phyloP scores from a whole-genome alignment of 2,888 invertebrate genomes.

The Octonoba sinensis region DNA sequence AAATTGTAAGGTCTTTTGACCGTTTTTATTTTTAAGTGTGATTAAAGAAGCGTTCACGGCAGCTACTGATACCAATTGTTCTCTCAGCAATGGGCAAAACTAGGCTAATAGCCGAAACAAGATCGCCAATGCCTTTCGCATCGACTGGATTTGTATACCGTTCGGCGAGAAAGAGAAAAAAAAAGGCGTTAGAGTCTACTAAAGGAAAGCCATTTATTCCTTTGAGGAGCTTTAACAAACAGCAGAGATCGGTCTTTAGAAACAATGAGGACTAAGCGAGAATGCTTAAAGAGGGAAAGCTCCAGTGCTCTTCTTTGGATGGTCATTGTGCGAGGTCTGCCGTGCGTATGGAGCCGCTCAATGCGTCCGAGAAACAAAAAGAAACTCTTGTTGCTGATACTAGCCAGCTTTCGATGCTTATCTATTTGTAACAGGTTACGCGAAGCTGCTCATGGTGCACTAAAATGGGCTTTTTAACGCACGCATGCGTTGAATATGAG shows the following conservation, averaged over 20 bases:
- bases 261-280: slow-evolving; percentile 21
- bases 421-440: slow-evolving; percentile 60
- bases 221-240: background rate
- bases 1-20: too few relatives aligned
- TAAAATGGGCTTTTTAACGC: slow-evolving; percentile 56
- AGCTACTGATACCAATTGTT: slow-evolving; percentile 30
- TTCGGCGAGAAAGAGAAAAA: background rate
- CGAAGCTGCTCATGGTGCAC: slow-evolving; percentile 48
- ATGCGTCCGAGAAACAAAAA: slow-evolving; percentile 28
- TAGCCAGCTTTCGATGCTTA: slow-evolving; percentile 46
- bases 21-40: too few relatives aligned
- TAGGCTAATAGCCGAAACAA: slow-evolving; percentile 44
- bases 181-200: slow-evolving; percentile 30
- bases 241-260: slow-evolving; percentile 8
- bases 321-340: slow-evolving; percentile 31
- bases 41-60: background rate
- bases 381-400: slow-evolving; percentile 44
- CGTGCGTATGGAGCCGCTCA: slow-evolving; percentile 28
- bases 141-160: slow-evolving; percentile 36
- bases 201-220: slow-evolving; percentile 34
- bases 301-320: slow-evolving; percentile 37
- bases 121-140: slow-evolving; percentile 20
- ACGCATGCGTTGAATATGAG: slow-evolving; percentile 51
- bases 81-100: slow-evolving; percentile 23
- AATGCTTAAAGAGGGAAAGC: slow-evolving; percentile 40